phyloP scores from a whole-genome alignment of 1,140 invertebrate species.

The Drosophila parabipectinata region DNA sequence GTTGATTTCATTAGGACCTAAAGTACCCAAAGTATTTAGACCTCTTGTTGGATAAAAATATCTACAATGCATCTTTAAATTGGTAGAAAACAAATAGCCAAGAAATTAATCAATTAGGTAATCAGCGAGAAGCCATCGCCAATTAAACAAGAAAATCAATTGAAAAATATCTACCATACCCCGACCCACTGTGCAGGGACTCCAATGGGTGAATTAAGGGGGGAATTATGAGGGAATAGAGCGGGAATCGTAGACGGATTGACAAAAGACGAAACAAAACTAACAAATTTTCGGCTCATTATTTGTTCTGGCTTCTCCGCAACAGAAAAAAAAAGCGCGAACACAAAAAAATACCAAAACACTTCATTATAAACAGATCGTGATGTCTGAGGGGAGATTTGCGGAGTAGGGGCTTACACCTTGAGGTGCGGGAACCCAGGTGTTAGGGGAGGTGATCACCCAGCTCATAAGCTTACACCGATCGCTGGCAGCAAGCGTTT shows the following conservation, averaged over 20 bases:
- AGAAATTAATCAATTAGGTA: constrained; percentile 71
- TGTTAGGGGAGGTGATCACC: constrained; percentile 20
- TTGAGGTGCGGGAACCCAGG: neutral
- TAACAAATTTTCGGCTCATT: constrained; percentile 63
- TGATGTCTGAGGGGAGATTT: neutral
- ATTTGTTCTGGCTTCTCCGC: constrained; percentile 59
- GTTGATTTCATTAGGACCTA: neutral
- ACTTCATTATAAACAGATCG: constrained; percentile 62
- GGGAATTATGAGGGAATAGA: neutral
- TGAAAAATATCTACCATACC: constrained; percentile 2
- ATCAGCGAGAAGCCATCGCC: constrained; percentile 41
- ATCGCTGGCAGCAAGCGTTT: constrained; percentile 42
- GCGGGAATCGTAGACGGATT: constrained; percentile 11
- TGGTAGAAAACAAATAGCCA: constrained; percentile 1
- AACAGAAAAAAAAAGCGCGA: constrained; percentile 11
- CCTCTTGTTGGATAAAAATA: constrained; percentile 24
- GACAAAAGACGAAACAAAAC: constrained; percentile 56
- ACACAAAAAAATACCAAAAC: constrained; percentile 45
- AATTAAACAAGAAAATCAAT: constrained; percentile 24
- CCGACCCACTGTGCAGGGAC: constrained; percentile 39
- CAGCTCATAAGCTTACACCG: constrained; percentile 66
- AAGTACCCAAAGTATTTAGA: neutral
- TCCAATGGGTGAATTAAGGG: constrained; percentile 10
- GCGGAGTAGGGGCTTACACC: neutral
- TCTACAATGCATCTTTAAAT: neutral